Conservation (phyloP, 1,140 invertebrate genomes). For the Drosophila nebulosa region DNA sequence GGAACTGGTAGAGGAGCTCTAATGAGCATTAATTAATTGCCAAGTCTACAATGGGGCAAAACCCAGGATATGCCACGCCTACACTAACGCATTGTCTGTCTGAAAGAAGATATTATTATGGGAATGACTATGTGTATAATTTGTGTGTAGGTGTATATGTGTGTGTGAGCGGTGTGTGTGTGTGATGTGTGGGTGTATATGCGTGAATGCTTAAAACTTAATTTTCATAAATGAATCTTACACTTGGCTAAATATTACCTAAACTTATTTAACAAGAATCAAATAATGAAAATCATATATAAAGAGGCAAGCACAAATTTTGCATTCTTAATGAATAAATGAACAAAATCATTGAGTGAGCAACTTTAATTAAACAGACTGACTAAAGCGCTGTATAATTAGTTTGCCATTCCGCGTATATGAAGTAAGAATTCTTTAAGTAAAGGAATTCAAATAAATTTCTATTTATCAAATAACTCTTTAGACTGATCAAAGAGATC, state of each 20-base stretch:
- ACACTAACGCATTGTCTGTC: conserved; percentile 7
- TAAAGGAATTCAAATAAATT: too few species aligned
- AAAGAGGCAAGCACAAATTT: not conserved
- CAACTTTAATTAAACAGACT: not conserved
- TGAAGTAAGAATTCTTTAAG: too few species aligned
- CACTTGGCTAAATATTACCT: conserved; percentile 17
- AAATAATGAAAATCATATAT: not conserved
- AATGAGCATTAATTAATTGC: conserved; percentile 78
- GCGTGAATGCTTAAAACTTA: conserved; percentile 11
- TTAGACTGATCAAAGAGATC: too few species aligned
- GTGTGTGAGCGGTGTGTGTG: not conserved
- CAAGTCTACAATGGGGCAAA: conserved; percentile 23
- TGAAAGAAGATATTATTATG: conserved; percentile 15
- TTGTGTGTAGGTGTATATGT: not conserved
- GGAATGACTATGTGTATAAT: not conserved
- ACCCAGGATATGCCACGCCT: conserved; percentile 30
- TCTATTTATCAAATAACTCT: too few species aligned
- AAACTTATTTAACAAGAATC: conserved; percentile 10
- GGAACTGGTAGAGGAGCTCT: not conserved
- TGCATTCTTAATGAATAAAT: not conserved
- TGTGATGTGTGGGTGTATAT: not conserved
- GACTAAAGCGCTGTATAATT: not conserved
- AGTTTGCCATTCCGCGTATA: too few species aligned
- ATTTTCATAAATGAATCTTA: conserved; percentile 28
- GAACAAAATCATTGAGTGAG: not conserved